phyloP scores from a whole-genome alignment of 2,888 invertebrate species.

The Panopea generosa region DNA sequence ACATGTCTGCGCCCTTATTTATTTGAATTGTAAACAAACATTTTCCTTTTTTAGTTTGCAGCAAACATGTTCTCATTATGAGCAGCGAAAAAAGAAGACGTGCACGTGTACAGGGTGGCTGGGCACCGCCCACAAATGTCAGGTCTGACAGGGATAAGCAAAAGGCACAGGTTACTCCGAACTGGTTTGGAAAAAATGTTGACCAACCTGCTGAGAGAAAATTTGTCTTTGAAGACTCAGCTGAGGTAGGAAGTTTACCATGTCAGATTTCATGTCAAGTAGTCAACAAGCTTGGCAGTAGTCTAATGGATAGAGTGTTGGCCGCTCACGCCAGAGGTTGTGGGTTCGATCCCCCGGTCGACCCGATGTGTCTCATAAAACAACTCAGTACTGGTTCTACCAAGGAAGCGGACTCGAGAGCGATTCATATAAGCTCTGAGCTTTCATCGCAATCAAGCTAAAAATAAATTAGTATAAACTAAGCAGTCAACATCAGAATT shows the following conservation, averaged over 20 bases:
- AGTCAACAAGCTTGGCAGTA: too few species aligned
- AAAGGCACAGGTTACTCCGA: conserved; percentile 61
- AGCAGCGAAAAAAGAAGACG: conserved; percentile 70
- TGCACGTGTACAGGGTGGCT: conserved; percentile 81
- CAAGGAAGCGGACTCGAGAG: too few species aligned
- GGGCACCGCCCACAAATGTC: conserved; percentile 73
- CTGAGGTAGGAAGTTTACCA: conserved; percentile 70
- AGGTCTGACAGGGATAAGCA: conserved; percentile 74
- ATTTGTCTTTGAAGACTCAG: conserved; percentile 75
- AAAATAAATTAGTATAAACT: too few species aligned
- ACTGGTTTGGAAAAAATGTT: conserved; percentile 75
- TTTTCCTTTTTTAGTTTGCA: background rate
- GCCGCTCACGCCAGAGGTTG: too few species aligned
- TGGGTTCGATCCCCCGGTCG: too few species aligned
- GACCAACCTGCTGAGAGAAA: conserved; percentile 68
- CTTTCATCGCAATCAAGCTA: too few species aligned
- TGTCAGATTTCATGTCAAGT: too few species aligned
- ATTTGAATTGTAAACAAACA: background rate
- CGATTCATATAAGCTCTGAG: too few species aligned
- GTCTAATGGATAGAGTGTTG: too few species aligned
- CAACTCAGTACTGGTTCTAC: too few species aligned
- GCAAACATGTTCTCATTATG: conserved; percentile 41
- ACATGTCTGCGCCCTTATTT: conserved; percentile 1
- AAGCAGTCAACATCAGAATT: too few species aligned
- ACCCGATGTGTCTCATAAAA: too few species aligned